Base-by-base conservation (phyloP, 1,140 invertebrate species). In the Pteromalus puparum region DNA sequence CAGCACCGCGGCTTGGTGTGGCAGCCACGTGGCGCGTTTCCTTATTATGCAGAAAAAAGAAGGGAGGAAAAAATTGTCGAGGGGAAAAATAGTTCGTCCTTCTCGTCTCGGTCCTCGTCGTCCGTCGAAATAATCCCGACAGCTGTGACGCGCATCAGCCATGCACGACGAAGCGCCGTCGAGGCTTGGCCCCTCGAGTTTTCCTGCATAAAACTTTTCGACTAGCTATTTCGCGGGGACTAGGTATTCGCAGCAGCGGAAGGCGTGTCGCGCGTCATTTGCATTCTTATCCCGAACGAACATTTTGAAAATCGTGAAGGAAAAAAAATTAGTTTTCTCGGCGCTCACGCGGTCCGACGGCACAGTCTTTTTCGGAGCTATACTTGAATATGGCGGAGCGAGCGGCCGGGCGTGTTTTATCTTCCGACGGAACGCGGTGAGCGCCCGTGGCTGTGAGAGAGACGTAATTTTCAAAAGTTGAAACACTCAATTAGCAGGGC, bases 121-220 rank as follows among this genome's bases (percentile, higher is more conserved):
- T 73, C 65, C 30, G 67, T 9, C 30, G 75, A 85, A 90, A 90
- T 91, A 91, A 91, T 91, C 87, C 88, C 82, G 81, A 87, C 90
- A 91, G 91, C 90, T 91, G 90, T 86, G 83, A 83, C 87, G 84
- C 82, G 85, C 83, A 89, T 90, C 87, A 87, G 85, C 75, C 84
- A 89, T 88, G 87, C 87, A 78, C 81, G 53, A 70, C 75, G 70
- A 85, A 86, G 81, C 78, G 74, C 53, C 18, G 28, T 10, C 76
- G 73, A 30, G 34, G 21, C 15, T 77, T 78, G 21, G 9, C 48
- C 76, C 74, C 65, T 18, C n/a, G 67, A 73, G 38, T 73, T 53
- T 80, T 24, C 34, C 18, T 28, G 76, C 65, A 80, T 84, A 80
- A 84, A 84, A 84, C 77, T 84, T 84, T 80, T 83, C 75, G 75